Percentiles rank a stretch among this genome's conserved stretches.
Evolutionary conservation across 2,888 invertebrate genomes (phyloP).

Genomic region (Chloromyia formosa): DNA sequence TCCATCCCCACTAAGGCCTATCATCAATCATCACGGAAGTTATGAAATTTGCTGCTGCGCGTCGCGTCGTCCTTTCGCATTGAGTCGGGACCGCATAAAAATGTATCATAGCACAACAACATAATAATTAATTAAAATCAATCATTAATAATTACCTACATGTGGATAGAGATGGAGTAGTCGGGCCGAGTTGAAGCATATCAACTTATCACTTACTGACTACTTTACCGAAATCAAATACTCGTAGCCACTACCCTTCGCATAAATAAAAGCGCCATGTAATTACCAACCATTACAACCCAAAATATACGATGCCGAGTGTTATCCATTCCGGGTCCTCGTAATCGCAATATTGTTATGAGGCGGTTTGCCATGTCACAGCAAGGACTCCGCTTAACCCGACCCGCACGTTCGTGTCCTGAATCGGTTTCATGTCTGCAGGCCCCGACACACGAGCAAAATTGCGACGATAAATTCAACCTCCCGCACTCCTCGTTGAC

Average conservation of each 20-base stretch:
- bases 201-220: constrained; percentile 38
- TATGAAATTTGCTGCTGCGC: neutral
- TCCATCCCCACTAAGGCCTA: neutral
- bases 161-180: neutral
- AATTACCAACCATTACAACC: constrained; percentile 42
- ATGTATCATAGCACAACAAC: constrained; percentile 28
- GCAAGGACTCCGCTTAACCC: neutral
- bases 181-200: neutral
- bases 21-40: constrained; percentile 21
- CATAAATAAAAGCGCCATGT: constrained; percentile 37
- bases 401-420: too few relatives aligned
- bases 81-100: constrained; percentile 18
- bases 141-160: constrained; percentile 36
- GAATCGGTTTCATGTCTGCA: neutral
- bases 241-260: constrained; percentile 28
- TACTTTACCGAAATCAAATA: constrained; percentile 33
- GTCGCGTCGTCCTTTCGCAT: neutral
- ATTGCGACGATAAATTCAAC: constrained; percentile 36
- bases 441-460: neutral
- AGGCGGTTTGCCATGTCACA: constrained; percentile 33
- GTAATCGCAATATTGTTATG: constrained; percentile 21
- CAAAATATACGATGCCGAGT: constrained; percentile 3
- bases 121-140: constrained; percentile 41
- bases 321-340: neutral
- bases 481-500: constrained; percentile 1